These are phyloP conservation scores for Caretta caretta DNA, from an alignment of 2,113 vertebrate genomes.

Conservation along the genomic window DNA sequence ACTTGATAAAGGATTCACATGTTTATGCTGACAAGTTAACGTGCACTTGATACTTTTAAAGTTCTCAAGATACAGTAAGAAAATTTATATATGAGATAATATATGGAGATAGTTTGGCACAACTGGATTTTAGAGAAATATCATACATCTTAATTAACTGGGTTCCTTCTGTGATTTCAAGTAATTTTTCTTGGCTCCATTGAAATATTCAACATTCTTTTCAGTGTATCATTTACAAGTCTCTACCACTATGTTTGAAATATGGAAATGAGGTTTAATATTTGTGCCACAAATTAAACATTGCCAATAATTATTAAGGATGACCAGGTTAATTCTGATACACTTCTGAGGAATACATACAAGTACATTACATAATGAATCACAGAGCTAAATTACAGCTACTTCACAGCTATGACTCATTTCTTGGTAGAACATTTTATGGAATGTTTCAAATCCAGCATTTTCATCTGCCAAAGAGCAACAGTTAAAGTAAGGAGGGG, in stretches of 20 bases:
- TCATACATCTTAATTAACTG: conserved; percentile 9
- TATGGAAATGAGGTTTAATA: conserved; percentile 29
- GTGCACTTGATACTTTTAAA: neutral
- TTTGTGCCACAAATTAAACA: conserved; percentile 54
- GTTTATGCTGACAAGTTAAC: neutral
- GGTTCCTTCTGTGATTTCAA: conserved; percentile 29
- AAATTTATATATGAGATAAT: neutral
- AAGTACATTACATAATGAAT: neutral
- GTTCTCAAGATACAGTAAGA: neutral
- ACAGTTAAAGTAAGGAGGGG: neutral
- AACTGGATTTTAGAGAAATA: conserved; percentile 23
- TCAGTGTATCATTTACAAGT: conserved; percentile 22
- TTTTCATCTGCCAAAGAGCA: neutral
- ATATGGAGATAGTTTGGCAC: neutral
- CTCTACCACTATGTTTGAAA: conserved; percentile 27
- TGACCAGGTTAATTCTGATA: neutral
- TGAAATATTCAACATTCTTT: conserved; percentile 37
- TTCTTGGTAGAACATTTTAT: neutral
- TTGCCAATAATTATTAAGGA: conserved; percentile 48
- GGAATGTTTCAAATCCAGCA: neutral
- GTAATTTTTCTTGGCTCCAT: conserved; percentile 22
- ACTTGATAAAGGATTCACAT: neutral
- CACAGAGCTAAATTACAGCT: neutral
- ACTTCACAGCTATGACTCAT: neutral
- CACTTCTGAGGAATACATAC: conserved; percentile 1